Conservation (phyloP, 2,888 invertebrate species). For the Sarcophaga subvicina region DNA sequence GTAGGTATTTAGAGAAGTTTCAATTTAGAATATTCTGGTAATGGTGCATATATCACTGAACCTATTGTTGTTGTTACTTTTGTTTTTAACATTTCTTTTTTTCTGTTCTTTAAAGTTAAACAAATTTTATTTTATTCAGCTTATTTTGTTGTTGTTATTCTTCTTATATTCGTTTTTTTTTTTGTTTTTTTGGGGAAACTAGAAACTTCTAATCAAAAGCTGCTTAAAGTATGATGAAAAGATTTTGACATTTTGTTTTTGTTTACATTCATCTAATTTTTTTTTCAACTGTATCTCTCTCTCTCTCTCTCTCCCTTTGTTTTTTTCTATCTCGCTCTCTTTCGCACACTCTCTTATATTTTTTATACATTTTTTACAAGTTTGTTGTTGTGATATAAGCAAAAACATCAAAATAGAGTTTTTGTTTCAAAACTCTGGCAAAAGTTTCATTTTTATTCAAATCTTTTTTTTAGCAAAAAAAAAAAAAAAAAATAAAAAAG, state of each 20-base stretch:
- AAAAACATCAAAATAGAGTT: conserved; percentile 13
- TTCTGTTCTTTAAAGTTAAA: neutral
- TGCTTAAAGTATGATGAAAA: conserved; percentile 56
- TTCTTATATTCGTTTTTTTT: neutral
- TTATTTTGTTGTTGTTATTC: neutral
- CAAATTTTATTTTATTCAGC: neutral
- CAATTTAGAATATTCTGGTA: neutral
- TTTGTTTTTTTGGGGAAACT: neutral
- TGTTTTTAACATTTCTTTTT: neutral
- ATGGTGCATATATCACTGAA: neutral
- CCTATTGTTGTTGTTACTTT: neutral
- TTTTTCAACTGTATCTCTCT: neutral
- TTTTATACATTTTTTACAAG: neutral
- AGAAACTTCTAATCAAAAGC: conserved; percentile 54
- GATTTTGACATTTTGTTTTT: conserved; percentile 50
- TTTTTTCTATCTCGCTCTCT: too few species aligned
- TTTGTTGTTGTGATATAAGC: conserved; percentile 9
- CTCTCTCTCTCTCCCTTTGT: too few species aligned
- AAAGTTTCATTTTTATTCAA: conserved; percentile 19
- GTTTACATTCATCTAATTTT: conserved; percentile 7
- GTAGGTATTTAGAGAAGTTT: too few species aligned
- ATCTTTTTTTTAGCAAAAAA: neutral
- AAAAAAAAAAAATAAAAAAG: neutral
- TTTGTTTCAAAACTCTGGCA: conserved; percentile 42
- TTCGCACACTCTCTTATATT: neutral